Conservation (phyloP, 2,888 invertebrate species). For the Calameuta filiformis region DNA sequence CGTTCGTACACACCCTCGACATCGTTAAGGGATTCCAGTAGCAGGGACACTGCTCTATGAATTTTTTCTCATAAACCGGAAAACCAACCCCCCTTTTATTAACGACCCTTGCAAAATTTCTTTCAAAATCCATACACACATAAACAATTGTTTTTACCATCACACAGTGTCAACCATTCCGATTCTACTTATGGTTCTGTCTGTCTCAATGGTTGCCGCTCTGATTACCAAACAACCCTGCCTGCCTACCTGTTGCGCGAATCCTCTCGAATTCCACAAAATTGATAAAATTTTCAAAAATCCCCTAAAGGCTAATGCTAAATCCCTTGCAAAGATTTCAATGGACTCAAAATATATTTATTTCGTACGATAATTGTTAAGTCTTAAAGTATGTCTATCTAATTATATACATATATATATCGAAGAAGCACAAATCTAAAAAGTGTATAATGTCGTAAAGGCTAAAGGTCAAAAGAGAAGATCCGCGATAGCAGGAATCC, state of each 20-base stretch:
- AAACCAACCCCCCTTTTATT: not conserved
- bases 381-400: not conserved
- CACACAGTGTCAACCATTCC: not conserved
- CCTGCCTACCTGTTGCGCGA: constrained; percentile 6
- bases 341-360: not conserved
- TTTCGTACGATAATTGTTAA: no score
- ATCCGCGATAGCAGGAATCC: not conserved
- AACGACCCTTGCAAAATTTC: not conserved
- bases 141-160: not conserved
- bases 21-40: not conserved
- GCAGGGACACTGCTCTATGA: not conserved
- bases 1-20: constrained; percentile 15
- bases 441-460: not conserved
- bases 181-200: constrained; percentile 1
- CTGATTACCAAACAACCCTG: not conserved
- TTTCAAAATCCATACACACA: not conserved
- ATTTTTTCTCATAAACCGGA: not conserved
- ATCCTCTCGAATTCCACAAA: not conserved
- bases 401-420: not conserved
- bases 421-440: not conserved
- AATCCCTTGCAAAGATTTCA: not conserved
- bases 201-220: not conserved
- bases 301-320: not conserved
- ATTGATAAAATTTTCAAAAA: not conserved
- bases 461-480: not conserved